Conservation (phyloP, 2,888 invertebrate species). For the Drosophila borborema region DNA sequence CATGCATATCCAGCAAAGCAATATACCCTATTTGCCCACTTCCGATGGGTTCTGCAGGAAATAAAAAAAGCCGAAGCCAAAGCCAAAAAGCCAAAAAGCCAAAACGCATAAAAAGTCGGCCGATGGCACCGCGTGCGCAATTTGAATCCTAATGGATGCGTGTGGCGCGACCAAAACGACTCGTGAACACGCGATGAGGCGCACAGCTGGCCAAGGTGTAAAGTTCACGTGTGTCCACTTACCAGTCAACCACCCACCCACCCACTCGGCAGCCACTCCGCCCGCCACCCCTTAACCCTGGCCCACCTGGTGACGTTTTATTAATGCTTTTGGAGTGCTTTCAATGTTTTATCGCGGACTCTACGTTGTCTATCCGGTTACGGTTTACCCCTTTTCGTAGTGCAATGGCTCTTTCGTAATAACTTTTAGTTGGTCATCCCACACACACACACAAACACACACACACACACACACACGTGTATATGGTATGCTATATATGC, state of each 20-base stretch:
- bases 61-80: slow-evolving; percentile 45
- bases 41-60: neutral
- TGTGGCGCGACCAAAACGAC: slow-evolving; percentile 73
- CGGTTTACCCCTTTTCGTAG: slow-evolving; percentile 52
- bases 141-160: slow-evolving; percentile 82
- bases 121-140: slow-evolving; percentile 65
- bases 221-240: slow-evolving; percentile 83
- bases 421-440: slow-evolving; percentile 67
- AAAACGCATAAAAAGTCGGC: slow-evolving; percentile 66
- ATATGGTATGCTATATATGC: slow-evolving; percentile 11
- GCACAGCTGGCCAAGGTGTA: slow-evolving; percentile 82
- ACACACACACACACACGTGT: slow-evolving; percentile 4
- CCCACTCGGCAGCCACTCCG: neutral
- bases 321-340: slow-evolving; percentile 80
- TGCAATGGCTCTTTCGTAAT: slow-evolving; percentile 73
- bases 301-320: slow-evolving; percentile 58
- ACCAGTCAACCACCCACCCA: slow-evolving; percentile 47
- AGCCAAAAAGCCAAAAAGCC: slow-evolving; percentile 57
- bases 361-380: slow-evolving; percentile 56
- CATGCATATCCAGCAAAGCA: neutral
- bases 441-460: slow-evolving; percentile 4
- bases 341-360: slow-evolving; percentile 74
- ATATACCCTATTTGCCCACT: neutral
- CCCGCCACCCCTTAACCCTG: neutral
- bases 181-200: slow-evolving; percentile 71